Percentiles rank a stretch among this genome's conserved stretches.
phyloP scores from a whole-genome alignment of 1,140 invertebrate species.

The Psilanteris sp. region DNA sequence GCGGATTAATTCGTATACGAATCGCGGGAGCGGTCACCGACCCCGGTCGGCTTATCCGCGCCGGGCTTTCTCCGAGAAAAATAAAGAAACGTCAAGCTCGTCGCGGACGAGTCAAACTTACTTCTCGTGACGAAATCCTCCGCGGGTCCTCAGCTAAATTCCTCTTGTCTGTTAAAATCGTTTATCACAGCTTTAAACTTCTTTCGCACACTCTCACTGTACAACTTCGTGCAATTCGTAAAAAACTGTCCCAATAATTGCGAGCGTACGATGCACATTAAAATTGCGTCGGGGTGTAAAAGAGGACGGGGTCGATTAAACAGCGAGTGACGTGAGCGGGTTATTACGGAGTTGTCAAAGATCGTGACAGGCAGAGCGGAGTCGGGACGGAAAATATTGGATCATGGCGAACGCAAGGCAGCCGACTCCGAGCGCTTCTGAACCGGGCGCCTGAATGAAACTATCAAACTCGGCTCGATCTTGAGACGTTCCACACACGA shows the following conservation, averaged over 20 bases:
- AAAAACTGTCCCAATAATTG: no score
- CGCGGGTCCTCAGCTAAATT: background rate
- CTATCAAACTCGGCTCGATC: constrained; percentile 8
- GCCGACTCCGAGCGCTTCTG: constrained; percentile 15
- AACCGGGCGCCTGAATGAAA: constrained; percentile 46
- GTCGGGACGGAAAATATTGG: constrained; percentile 35
- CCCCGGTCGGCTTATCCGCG: constrained; percentile 12
- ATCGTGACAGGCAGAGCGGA: constrained; percentile 5
- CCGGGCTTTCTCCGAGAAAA: constrained; percentile 10
- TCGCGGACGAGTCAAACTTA: constrained; percentile 8
- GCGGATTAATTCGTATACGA: constrained; percentile 8
- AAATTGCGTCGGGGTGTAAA: background rate
- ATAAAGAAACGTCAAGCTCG: constrained; percentile 7
- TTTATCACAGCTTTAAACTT: constrained; percentile 16
- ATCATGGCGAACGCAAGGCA: constrained; percentile 19
- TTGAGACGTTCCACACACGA: background rate
- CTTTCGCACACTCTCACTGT: constrained; percentile 28
- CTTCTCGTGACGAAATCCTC: background rate
- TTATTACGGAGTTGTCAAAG: no score
- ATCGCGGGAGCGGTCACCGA: constrained; percentile 26
- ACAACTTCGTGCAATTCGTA: no score
- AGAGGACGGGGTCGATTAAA: background rate
- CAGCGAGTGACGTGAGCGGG: no score
- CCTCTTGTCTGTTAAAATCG: background rate
- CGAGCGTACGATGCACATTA: no score